Evolutionary conservation across 2,797 vertebrate genomes (phyloP).

Genomic region (Pogonophryne albipinna): DNA sequence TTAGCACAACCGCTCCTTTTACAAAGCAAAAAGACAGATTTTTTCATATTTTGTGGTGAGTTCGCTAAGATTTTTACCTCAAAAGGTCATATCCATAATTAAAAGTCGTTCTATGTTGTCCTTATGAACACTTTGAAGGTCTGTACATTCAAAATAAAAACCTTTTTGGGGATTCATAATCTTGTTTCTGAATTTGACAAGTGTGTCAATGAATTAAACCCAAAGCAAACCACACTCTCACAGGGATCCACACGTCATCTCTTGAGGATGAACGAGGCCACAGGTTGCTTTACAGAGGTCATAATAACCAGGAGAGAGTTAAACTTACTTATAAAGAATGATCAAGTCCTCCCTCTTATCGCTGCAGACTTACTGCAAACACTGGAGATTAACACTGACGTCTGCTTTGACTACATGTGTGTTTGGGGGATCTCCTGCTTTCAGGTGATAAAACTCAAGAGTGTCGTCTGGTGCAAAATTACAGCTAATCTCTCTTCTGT

Average conservation of each 20-base stretch:
- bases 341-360: conserved; percentile 62
- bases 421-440: conserved; percentile 58
- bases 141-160: background rate
- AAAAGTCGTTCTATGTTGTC: background rate
- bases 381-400: conserved; percentile 54
- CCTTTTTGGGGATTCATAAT: background rate
- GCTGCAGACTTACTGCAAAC: conserved; percentile 53
- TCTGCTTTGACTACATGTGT: conserved; percentile 49
- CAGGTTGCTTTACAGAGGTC: conserved; percentile 48
- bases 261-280: conserved; percentile 38
- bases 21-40: background rate
- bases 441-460: conserved; percentile 65
- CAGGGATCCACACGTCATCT: conserved; percentile 27
- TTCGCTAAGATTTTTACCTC: background rate
- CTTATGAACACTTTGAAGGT: background rate
- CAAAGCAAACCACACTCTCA: background rate
- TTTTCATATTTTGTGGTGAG: background rate
- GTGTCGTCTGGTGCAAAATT: conserved; percentile 59
- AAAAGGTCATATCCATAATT: background rate
- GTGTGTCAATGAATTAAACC: background rate
- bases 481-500: conserved; percentile 42
- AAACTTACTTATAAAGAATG: conserved; percentile 20
- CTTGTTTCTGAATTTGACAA: conserved; percentile 10
- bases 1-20: background rate
- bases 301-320: conserved; percentile 32